phyloP scores from a whole-genome alignment of 2,113 vertebrate species.

The Alethe diademata region DNA sequence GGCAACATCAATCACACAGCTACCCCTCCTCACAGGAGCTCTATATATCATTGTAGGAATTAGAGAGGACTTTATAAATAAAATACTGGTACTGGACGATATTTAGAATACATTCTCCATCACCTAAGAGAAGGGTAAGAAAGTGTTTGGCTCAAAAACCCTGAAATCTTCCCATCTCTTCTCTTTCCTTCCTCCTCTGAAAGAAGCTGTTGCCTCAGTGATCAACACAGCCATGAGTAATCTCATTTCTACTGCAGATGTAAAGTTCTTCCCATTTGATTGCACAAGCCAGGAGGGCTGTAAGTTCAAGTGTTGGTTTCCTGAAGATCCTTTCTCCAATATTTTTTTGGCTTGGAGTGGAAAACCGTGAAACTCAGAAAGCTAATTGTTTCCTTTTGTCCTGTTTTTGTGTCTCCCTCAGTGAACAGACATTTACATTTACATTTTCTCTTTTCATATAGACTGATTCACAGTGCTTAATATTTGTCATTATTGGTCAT shows the following conservation, averaged over 20 bases:
- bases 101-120: not conserved
- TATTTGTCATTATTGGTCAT: not conserved
- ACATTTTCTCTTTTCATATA: not conserved
- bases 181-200: not conserved
- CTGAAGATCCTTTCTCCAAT: not conserved
- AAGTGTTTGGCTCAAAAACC: not conserved
- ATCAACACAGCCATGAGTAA: not conserved
- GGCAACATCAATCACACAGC: not conserved
- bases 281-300: not conserved
- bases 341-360: not conserved
- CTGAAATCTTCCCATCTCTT: not conserved
- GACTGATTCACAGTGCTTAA: not conserved
- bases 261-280: not conserved
- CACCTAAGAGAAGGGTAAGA: not conserved
- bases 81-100: not conserved
- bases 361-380: not conserved
- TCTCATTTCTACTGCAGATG: not conserved
- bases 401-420: not conserved
- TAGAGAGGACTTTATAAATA: not conserved
- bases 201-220: not conserved
- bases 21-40: not conserved
- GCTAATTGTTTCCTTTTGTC: not conserved
- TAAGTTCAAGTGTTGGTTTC: not conserved
- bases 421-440: not conserved
- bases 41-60: not conserved